These are phyloP conservation scores for Parnassius orleans DNA, from an alignment of 2,888 invertebrate genomes.

Conservation along the genomic window DNA sequence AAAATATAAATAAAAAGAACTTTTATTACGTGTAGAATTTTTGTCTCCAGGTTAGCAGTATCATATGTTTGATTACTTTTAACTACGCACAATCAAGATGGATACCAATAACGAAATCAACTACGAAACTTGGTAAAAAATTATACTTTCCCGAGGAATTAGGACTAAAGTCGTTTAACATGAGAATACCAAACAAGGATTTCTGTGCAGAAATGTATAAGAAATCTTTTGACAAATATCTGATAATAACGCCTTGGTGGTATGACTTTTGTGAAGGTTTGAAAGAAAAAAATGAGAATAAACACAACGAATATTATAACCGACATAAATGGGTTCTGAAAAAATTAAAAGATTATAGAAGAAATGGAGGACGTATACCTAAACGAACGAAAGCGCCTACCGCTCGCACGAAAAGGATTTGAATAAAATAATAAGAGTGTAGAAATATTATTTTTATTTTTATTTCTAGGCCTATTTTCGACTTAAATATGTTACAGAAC, in stretches of 20 bases:
- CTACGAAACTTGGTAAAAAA: background rate
- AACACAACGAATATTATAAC: background rate
- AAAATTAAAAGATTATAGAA: constrained; percentile 8
- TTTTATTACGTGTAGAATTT: background rate
- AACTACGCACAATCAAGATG: constrained; percentile 16
- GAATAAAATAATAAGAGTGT: constrained; percentile 1
- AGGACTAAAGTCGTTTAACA: constrained; percentile 13
- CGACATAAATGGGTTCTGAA: constrained; percentile 6
- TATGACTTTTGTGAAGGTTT: constrained; percentile 45
- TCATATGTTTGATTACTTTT: constrained; percentile 14
- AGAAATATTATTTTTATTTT: too few relatives aligned
- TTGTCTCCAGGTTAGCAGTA: constrained; percentile 3
- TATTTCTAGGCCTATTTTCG: too few relatives aligned
- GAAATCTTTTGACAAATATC: constrained; percentile 33
- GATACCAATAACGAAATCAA: constrained; percentile 7
- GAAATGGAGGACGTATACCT: constrained; percentile 2
- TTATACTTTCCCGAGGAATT: constrained; percentile 8
- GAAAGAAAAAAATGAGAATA: constrained; percentile 32
- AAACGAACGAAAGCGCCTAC: background rate
- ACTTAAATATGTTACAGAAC: too few relatives aligned
- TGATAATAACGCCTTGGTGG: constrained; percentile 57
- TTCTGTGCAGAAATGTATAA: constrained; percentile 46
- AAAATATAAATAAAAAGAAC: too few relatives aligned
- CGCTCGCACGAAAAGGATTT: constrained; percentile 14
- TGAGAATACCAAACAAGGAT: constrained; percentile 42